Percentiles rank a stretch among this genome's conserved stretches.
Evolutionary conservation across 1,140 invertebrate species (phyloP).

Genomic region (Ostrea edulis): DNA sequence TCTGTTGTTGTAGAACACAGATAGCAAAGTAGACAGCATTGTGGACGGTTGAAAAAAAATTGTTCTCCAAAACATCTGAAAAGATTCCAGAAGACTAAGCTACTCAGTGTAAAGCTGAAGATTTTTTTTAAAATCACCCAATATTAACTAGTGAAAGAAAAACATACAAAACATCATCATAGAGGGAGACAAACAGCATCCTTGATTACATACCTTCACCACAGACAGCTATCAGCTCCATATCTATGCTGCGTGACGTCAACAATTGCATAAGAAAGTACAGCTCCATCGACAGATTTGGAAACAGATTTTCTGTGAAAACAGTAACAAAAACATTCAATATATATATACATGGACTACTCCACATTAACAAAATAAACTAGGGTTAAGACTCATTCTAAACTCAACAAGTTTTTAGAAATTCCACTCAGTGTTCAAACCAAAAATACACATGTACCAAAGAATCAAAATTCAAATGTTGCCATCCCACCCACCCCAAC

Average conservation of each 20-base stretch:
- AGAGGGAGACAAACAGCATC: neutral
- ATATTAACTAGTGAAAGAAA: too few species aligned
- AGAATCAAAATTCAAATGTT: too few species aligned
- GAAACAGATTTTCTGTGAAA: conserved; percentile 79
- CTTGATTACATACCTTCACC: conserved; percentile 35
- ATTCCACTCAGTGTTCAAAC: too few species aligned
- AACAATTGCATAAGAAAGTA: conserved; percentile 83
- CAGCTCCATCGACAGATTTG: conserved; percentile 83
- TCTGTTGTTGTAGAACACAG: conserved; percentile 80
- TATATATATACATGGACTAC: too few species aligned
- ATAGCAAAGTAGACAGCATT: conserved; percentile 84
- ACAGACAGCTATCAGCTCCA: conserved; percentile 47
- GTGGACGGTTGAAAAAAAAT: conserved; percentile 79
- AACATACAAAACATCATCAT: neutral
- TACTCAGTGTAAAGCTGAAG: too few species aligned
- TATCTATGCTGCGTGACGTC: conserved; percentile 70
- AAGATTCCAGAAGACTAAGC: conserved; percentile 28
- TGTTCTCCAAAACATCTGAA: conserved; percentile 69
- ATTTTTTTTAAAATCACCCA: too few species aligned
- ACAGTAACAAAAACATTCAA: conserved; percentile 5
- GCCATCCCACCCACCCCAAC: too few species aligned
- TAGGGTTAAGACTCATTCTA: too few species aligned
- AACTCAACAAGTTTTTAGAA: too few species aligned
- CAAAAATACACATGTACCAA: too few species aligned
- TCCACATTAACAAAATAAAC: too few species aligned